A percentile compares a stretch with the other conserved stretches of the same genome.
These are phyloP conservation scores for Eupleurogrammus muticus DNA, from an alignment of 2,797 vertebrate species.

Conservation along the genomic window DNA sequence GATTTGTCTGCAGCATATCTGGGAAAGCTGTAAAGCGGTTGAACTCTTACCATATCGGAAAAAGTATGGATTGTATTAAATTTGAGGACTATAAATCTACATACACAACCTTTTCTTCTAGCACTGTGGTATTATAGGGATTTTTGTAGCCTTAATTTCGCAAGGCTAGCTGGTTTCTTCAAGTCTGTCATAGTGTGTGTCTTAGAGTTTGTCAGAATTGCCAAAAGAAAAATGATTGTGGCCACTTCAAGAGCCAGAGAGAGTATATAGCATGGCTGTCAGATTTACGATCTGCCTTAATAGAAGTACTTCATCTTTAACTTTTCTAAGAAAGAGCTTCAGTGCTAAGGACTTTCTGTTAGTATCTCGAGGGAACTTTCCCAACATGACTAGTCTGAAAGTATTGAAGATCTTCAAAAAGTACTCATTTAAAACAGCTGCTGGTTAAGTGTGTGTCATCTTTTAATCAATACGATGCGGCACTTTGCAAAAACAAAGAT, in stretches of 20 bases:
- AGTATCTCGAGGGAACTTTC: not conserved
- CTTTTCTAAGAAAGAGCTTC: not conserved
- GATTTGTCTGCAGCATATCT: not conserved
- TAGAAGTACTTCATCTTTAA: not conserved
- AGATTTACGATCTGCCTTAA: not conserved
- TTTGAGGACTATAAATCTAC: not conserved
- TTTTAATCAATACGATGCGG: too few species aligned
- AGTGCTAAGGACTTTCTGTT: not conserved
- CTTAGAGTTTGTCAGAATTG: not conserved
- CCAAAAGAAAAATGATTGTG: not conserved
- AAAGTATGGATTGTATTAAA: not conserved
- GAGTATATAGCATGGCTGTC: not conserved
- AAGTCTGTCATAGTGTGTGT: too few species aligned
- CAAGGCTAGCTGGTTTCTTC: not conserved
- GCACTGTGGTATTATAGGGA: not conserved
- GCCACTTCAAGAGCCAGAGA: not conserved
- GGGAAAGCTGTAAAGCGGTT: too few species aligned
- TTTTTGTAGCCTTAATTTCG: not conserved
- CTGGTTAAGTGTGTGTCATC: too few species aligned
- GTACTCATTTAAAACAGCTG: not conserved
- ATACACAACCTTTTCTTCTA: not conserved
- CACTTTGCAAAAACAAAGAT: too few species aligned
- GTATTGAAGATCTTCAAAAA: not conserved
- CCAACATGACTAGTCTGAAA: not conserved
- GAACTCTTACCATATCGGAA: not conserved